Base-by-base conservation (phyloP, 2,797 vertebrate genomes). In the Heteromormyrus szaboi region DNA sequence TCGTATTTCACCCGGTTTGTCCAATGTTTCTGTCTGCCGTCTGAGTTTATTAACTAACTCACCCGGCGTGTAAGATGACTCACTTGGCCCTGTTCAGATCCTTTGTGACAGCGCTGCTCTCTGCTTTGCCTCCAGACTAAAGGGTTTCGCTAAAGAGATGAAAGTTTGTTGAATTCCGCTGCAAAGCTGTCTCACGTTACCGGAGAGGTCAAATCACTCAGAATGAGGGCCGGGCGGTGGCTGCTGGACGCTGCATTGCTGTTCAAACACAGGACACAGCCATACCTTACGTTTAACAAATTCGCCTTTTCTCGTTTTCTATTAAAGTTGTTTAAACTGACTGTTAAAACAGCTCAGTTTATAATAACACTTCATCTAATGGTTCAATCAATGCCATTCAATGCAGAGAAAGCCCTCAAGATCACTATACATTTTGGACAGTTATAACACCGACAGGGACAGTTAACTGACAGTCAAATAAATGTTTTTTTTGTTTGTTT, bases 141-240 rank as follows among this genome's bases (percentile, higher is more conserved):
- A 96, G 96, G 94, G 93, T 95, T 95, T 94, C 94, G 96, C 94
- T 95, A 92, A 89, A 3, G 91, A 95, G 95, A 95, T 94, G 94
- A 96, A 96, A 95, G 95, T 96, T 96, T 94, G 94, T 81, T 65
- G 94, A 95, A 96, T 96, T 96, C 96, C 95, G 92, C 90, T 92
- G 91, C 87, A 93, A 93, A 93, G 93, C 93, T 44, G 56, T 94
- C 94, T 97, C 96, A 37, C 68, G 92, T 97, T 97, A 95, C 96
- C 95, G 93, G 95, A 91, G 89, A 95, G 96, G 96, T 96, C 96
- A 96, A 96, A 94, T 95, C 95, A 95, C 95, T 97, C 96, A 94
- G 90, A 90, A 90, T 92, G 95, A 95, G 93, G 92, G 90, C 91
- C 93, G 8, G 7, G 81, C 44, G 92, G 92, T 86, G 91, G 90